Evolutionary conservation across 2,888 invertebrate species (phyloP), one percentile per base, ranked within the genome.

Genomic region (Dilophus febrilis): DNA sequence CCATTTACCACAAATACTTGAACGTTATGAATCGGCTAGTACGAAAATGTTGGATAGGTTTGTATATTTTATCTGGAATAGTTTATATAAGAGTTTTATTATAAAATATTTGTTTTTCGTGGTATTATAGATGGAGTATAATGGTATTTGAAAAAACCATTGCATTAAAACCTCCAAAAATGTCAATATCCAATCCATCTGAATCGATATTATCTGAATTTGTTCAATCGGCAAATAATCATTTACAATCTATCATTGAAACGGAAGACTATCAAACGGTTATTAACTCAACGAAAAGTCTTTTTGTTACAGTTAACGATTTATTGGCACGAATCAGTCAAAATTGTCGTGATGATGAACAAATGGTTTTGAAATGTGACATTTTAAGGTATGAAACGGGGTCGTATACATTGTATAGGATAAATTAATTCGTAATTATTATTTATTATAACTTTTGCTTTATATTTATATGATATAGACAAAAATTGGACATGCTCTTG

Each of bases 41-140:
- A 91, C 91, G 39, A 94, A 92, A 67, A 94, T 95, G 85, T 68
- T 97, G 37, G 95, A 95, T 61, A 79, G 94, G 78, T 78, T 50
- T 52, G 51, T 29, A 16, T 42, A 14, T 22, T 22, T 22, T 22
- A 6, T 22, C 8, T 6, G 4, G 8, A 22, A 22, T 22, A 22
- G 22, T 4, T 22, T 22, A 6, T 22, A 22, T 6, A 22, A 22
- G 8, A 26, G 4, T 18, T 13, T 8, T 14, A 10, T 18, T 14
- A 4, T 18, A 16, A 31, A 5, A 11, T 19, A 26, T 28, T 12
- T 27, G 11, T 5, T 14, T 26, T 22, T 10, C 13, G 32, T 16
- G 13, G 13, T 13, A 27, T 26, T 32, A 3, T 57, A 77, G 79
- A 50, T 94, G 94, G 94, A 90, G 91, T 54, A 86, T 94, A 49